phyloP scores from a whole-genome alignment of 2,797 vertebrate species.

The Malacoctenus gilli region DNA sequence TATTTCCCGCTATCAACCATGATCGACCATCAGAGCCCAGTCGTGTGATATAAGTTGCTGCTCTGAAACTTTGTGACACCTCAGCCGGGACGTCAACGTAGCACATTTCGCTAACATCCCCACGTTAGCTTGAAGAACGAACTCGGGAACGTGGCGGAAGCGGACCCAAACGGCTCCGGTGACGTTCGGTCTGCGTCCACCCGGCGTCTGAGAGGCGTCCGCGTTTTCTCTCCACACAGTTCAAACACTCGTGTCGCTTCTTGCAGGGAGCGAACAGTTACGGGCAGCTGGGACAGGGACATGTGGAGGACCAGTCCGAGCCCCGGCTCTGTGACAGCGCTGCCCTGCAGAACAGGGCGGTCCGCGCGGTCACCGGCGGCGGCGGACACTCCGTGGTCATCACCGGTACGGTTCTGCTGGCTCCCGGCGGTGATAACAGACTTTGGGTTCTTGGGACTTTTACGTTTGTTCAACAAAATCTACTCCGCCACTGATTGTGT shows the following conservation, averaged over 20 bases:
- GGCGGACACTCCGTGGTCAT: slow-evolving; percentile 88
- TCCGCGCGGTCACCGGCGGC: slow-evolving; percentile 83
- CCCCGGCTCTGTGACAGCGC: slow-evolving; percentile 75
- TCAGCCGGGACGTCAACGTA: too few relatives aligned
- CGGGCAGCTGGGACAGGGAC: slow-evolving; percentile 89
- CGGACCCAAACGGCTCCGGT: too few relatives aligned
- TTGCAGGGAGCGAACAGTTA: slow-evolving; percentile 93
- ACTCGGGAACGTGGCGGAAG: too few relatives aligned
- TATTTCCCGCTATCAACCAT: background rate
- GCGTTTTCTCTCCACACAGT: background rate
- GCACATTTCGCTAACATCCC: too few relatives aligned
- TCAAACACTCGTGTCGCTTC: background rate
- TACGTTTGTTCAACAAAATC: background rate
- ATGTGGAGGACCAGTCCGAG: slow-evolving; percentile 83
- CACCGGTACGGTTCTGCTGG: slow-evolving; percentile 77
- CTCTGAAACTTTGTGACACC: too few relatives aligned
- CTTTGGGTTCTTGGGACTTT: background rate
- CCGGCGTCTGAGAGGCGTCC: background rate
- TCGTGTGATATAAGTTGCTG: too few relatives aligned
- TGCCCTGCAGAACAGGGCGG: slow-evolving; percentile 44
- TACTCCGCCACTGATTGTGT: background rate
- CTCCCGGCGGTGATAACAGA: background rate
- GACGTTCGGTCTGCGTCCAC: too few relatives aligned
- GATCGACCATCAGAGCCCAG: too few relatives aligned
- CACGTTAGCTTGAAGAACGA: too few relatives aligned